These are phyloP conservation scores for Timema cristinae DNA, from an alignment of 2,888 invertebrate species.

Conservation along the genomic window DNA sequence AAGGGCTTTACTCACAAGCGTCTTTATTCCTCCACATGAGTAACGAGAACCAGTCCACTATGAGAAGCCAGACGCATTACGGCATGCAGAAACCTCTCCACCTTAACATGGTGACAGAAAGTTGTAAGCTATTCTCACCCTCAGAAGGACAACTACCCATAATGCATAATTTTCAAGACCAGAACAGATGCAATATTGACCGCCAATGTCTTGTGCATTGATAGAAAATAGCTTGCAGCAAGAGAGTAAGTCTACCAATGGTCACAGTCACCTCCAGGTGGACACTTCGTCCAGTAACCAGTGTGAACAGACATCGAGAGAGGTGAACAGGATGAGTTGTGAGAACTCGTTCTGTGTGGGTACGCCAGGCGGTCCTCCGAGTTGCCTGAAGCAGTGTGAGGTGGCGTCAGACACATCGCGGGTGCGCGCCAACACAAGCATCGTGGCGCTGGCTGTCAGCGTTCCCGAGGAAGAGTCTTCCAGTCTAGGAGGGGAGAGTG, in stretches of 20 bases:
- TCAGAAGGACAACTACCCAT: conserved; percentile 16
- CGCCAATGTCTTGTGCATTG: conserved; percentile 22
- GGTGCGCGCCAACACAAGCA: not conserved
- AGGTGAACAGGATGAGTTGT: not conserved
- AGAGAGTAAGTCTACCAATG: conserved; percentile 10
- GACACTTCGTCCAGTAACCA: not conserved
- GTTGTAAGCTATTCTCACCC: conserved; percentile 10
- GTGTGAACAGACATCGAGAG: not conserved
- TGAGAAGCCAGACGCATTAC: conserved; percentile 14
- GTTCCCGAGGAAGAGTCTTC: conserved; percentile 22
- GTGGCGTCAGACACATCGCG: not conserved
- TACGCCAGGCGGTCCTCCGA: not conserved
- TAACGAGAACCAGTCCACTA: conserved; percentile 19
- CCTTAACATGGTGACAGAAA: conserved; percentile 14
- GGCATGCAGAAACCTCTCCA: conserved; percentile 17
- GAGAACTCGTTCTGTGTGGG: not conserved
- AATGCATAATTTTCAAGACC: conserved; percentile 23
- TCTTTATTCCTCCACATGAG: conserved; percentile 25
- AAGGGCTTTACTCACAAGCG: conserved; percentile 27
- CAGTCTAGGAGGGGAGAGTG: conserved; percentile 30
- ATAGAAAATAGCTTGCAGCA: conserved; percentile 22
- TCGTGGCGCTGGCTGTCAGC: conserved; percentile 5
- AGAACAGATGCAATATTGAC: conserved; percentile 14
- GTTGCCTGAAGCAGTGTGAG: conserved; percentile 12
- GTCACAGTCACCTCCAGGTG: not conserved